Percentiles rank a stretch among this genome's conserved stretches.
Evolutionary conservation across 2,113 vertebrate genomes (phyloP).

Genomic region (Phaethornis superciliosus): DNA sequence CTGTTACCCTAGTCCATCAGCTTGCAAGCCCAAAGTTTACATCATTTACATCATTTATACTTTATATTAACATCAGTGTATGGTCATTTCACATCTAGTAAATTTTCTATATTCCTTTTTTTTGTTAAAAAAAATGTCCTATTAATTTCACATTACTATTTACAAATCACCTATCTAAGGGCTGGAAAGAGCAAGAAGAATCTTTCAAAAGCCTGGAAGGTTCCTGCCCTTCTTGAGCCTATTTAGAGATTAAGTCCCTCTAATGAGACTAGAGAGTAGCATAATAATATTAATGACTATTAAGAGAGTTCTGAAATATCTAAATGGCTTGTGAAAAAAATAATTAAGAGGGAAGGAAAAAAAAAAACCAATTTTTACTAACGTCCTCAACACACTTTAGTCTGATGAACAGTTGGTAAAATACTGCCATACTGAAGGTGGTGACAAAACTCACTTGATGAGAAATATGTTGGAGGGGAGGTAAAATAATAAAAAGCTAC

Average conservation of each 20-base stretch:
- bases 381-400: neutral
- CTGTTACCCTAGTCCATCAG: neutral
- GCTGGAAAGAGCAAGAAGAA: neutral
- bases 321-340: neutral
- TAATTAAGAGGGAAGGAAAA: rapidly evolving
- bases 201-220: neutral
- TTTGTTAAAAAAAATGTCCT: too few species aligned
- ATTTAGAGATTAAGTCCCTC: neutral
- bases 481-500: neutral
- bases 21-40: neutral
- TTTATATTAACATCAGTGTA: neutral
- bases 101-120: too few species aligned
- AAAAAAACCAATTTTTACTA: neutral
- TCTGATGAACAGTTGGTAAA: neutral
- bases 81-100: neutral
- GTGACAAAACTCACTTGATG: neutral
- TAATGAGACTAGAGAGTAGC: neutral
- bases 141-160: neutral
- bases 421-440: neutral
- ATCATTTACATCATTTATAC: neutral
- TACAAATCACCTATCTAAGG: neutral
- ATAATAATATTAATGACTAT: neutral
- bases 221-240: rapidly evolving
- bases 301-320: neutral
- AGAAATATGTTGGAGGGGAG: neutral